These are phyloP conservation scores for Acrossocheilus fasciatus DNA, from an alignment of 2,797 vertebrate genomes.

Conservation along the genomic window DNA sequence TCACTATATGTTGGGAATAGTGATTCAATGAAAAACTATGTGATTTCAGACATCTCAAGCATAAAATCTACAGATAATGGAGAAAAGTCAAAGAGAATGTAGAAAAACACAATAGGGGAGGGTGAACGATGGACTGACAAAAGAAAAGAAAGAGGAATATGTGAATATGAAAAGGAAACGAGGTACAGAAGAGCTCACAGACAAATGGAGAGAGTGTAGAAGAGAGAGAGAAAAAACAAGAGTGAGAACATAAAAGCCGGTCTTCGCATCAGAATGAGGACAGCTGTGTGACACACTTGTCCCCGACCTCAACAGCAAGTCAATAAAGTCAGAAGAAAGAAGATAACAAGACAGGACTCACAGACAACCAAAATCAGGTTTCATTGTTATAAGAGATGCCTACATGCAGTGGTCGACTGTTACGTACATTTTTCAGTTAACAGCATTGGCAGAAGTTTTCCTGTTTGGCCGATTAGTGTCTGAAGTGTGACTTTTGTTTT, in stretches of 20 bases:
- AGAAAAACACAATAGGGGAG: background rate
- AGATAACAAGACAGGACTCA: constrained; percentile 16
- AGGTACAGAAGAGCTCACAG: background rate
- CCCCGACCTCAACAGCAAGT: constrained; percentile 7
- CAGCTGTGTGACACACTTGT: constrained; percentile 23
- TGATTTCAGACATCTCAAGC: background rate
- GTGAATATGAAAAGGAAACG: background rate
- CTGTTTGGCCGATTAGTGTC: background rate
- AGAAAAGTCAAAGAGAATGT: background rate
- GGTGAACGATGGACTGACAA: background rate
- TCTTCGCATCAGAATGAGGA: constrained; percentile 10
- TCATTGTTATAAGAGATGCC: background rate
- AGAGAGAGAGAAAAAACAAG: constrained; percentile 6
- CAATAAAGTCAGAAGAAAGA: constrained; percentile 8
- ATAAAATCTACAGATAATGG: background rate
- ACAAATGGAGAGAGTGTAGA: constrained; percentile 21
- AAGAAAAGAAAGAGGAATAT: background rate
- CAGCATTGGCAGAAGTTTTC: background rate
- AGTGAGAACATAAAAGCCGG: constrained; percentile 21
- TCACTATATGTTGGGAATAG: background rate
- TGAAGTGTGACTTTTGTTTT: background rate
- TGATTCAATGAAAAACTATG: background rate
- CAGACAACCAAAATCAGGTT: constrained; percentile 9
- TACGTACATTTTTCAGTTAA: background rate
- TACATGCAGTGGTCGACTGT: background rate